Base-by-base conservation (phyloP, 2,113 vertebrate genomes). In the Ascaphus truei region DNA sequence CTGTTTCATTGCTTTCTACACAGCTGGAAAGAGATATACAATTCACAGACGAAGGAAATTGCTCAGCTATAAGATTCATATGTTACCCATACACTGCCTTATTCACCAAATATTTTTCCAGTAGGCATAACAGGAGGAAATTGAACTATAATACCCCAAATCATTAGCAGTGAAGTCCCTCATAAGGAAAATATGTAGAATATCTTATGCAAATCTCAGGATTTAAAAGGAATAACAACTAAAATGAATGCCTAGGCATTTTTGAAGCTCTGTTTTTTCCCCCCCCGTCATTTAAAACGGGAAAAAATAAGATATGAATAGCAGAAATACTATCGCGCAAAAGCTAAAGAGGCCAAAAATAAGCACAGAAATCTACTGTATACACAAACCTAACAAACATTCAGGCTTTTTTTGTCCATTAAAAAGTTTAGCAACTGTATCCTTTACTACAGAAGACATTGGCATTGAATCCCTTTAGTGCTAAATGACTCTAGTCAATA, bases 101-200 rank as follows among this genome's bases (percentile, higher is more conserved):
- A 71, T 52, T 61, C 67, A 53, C 56, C 52, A 71, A 60, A 71
- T 50, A 61, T 71, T 71, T 71, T 61, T 71, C 67, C 67, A 71
- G 67, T 71, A 71, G 67, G 67, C 67, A 71, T 60, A 71, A 48
- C 45, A 61, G 31, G 57, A 71, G 67, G 67, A 71, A 71, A 71
- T 71, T 71, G 57, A 71, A 71, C 57, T 71, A 51, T 57, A 71
- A 71, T 71, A 56, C 67, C 67, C 26, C 67, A 71, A 51, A 71
- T 61, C 57, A 71, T 71, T 71, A 61, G 67, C 56, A 71, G 34
- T 16, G 39, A 48, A 69, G 43, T 58, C 66, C 52, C 36, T 66
- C 63, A 55, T 41, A 66, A 66, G 48, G 48, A 66, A 66, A 66
- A 43, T 66, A 55, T 66, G 63, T 56, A 66, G 50, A 66, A 26